Evolutionary conservation across 2,888 invertebrate genomes (phyloP).

Genomic region (Anoplius nigerrimus): DNA sequence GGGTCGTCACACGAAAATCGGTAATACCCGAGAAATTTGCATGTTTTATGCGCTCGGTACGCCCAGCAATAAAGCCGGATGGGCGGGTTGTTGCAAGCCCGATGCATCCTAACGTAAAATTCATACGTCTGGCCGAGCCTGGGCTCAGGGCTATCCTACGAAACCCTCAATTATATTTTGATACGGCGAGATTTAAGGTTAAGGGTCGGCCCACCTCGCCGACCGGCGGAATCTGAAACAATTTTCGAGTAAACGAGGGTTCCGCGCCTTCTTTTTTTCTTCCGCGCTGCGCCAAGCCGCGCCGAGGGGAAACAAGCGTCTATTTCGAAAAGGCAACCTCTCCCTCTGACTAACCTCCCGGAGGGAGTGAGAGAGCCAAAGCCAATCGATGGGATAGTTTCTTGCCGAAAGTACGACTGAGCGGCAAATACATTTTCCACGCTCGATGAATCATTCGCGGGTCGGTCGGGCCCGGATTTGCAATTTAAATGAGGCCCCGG

Average conservation of each 20-base stretch:
- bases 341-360: too few species aligned
- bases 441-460: too few species aligned
- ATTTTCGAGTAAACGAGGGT: slow-evolving; percentile 46
- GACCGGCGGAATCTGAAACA: slow-evolving; percentile 40
- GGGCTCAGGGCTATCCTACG: slow-evolving; percentile 27
- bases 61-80: slow-evolving; percentile 53
- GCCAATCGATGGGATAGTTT: too few species aligned
- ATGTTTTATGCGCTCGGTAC: slow-evolving; percentile 45
- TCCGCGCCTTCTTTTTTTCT: not conserved
- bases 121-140: slow-evolving; percentile 26
- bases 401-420: too few species aligned
- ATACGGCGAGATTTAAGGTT: slow-evolving; percentile 59
- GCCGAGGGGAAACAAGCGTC: not conserved
- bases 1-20: slow-evolving; percentile 42
- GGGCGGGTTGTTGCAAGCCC: slow-evolving; percentile 35
- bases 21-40: slow-evolving; percentile 52
- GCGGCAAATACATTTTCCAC: too few species aligned
- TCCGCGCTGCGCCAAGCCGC: not conserved
- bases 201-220: slow-evolving; percentile 48
- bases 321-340: not conserved
- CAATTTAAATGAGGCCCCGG: too few species aligned
- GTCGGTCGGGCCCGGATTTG: too few species aligned
- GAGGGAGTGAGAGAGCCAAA: too few species aligned
- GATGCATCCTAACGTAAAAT: slow-evolving; percentile 43
- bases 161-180: slow-evolving; percentile 61